A percentile compares a stretch with the other conserved stretches of the same genome.
phyloP scores from a whole-genome alignment of 2,888 invertebrate species.

The Protonemura montana region DNA sequence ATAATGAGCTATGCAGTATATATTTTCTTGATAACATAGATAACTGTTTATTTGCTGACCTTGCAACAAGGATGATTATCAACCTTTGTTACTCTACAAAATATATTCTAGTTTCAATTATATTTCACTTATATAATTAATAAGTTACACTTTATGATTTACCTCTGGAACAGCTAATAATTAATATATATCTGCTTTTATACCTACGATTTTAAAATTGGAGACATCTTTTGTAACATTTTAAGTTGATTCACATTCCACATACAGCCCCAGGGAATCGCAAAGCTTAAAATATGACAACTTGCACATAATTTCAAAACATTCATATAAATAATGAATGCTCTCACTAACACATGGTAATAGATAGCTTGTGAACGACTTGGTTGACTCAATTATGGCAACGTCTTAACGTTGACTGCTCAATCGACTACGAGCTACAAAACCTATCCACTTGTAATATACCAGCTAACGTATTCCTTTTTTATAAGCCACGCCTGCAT shows the following conservation, averaged over 20 bases:
- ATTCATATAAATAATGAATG: not conserved
- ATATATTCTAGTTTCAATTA: not conserved
- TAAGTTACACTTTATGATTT: conserved; percentile 33
- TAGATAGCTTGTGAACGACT: not conserved
- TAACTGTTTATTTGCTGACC: not conserved
- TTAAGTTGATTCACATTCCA: not conserved
- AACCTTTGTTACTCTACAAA: not conserved
- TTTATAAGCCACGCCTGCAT: not conserved
- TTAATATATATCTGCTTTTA: conserved; percentile 23
- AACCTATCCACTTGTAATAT: not conserved
- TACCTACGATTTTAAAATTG: not conserved
- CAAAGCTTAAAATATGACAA: not conserved
- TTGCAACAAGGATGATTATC: not conserved
- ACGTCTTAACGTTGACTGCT: not conserved
- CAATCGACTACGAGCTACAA: not conserved
- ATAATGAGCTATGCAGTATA: not conserved
- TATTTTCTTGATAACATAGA: not conserved
- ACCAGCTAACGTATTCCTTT: not conserved
- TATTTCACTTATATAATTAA: not conserved
- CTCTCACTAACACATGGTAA: not conserved
- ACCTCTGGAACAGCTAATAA: conserved; percentile 29
- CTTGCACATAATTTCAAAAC: not conserved
- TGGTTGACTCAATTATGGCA: not conserved
- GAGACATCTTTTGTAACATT: conserved; percentile 25
- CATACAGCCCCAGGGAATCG: not conserved